These are phyloP conservation scores for Leptinotarsa lineolata DNA, from an alignment of 1,140 invertebrate genomes.

Conservation along the genomic window DNA sequence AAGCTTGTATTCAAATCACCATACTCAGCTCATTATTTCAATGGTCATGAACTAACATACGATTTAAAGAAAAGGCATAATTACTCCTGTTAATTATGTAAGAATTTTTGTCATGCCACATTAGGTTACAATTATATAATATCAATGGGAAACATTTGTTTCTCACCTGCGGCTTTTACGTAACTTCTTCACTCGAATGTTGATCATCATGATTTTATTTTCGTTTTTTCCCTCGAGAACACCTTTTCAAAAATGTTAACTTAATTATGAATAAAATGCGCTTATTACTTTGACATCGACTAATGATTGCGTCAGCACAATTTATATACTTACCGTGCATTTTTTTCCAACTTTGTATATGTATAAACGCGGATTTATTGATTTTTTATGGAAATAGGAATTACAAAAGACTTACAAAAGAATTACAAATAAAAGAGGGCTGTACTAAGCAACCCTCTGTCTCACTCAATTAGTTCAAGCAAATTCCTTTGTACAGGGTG, in stretches of 20 bases:
- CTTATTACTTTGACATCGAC: too few relatives aligned
- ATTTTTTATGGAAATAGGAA: too few relatives aligned
- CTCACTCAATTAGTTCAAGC: too few relatives aligned
- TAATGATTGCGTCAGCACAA: too few relatives aligned
- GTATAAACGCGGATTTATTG: too few relatives aligned
- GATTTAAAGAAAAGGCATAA: not conserved
- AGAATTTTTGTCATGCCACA: not conserved
- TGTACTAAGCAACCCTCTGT: too few relatives aligned
- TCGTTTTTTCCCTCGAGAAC: not conserved
- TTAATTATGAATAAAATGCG: not conserved
- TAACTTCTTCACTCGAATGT: not conserved
- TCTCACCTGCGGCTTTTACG: constrained; percentile 2
- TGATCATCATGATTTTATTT: not conserved
- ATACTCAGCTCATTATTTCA: not conserved
- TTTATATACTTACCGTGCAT: too few relatives aligned
- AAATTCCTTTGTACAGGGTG: too few relatives aligned
- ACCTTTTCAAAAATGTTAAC: not conserved
- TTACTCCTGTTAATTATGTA: not conserved
- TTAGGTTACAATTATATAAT: constrained; percentile 3
- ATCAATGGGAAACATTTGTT: not conserved
- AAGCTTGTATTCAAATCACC: not conserved
- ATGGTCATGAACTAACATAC: not conserved
- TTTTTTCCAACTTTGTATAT: too few relatives aligned
- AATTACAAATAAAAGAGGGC: too few relatives aligned
- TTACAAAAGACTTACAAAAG: too few relatives aligned